phyloP scores from a whole-genome alignment of 1,140 invertebrate genomes.

The Hypsibius dujardini region DNA sequence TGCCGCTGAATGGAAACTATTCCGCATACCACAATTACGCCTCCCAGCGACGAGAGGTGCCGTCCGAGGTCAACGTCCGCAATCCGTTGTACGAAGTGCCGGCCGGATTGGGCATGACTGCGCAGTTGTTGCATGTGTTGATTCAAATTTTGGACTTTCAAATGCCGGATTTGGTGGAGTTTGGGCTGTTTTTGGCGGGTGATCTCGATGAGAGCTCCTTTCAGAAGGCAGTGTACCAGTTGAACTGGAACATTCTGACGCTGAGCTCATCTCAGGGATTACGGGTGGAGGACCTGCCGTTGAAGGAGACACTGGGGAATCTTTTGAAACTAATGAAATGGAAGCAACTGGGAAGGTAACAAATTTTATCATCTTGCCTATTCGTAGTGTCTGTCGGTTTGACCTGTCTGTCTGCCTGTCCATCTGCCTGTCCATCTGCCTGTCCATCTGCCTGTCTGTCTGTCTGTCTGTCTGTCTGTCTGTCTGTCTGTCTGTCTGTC shows the following conservation, averaged over 20 bases:
- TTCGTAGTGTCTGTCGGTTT: too few relatives aligned
- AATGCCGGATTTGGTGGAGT: constrained; percentile 10
- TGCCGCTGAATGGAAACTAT: constrained; percentile 11
- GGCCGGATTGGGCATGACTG: constrained; percentile 1
- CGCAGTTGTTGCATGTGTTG: constrained; percentile 1
- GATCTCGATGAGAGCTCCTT: constrained; percentile 12
- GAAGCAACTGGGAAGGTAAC: background rate
- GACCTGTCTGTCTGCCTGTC: too few relatives aligned
- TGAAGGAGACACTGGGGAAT: constrained; percentile 11
- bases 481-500: too few relatives aligned
- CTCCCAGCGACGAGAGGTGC: background rate
- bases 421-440: too few relatives aligned
- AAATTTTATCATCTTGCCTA: too few relatives aligned
- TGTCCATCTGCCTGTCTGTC: too few relatives aligned
- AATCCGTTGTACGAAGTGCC: constrained; percentile 16
- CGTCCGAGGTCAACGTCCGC: constrained; percentile 4
- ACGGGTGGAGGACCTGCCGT: background rate
- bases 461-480: too few relatives aligned
- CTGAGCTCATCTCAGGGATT: background rate
- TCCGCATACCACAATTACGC: constrained; percentile 14
- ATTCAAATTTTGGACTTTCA: constrained; percentile 12
- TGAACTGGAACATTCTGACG: constrained; percentile 15
- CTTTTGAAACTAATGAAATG: background rate
- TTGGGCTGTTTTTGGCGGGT: background rate
- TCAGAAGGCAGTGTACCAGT: constrained; percentile 10